phyloP scores from a whole-genome alignment of 1,140 invertebrate species.

The Drosophila elegans region DNA sequence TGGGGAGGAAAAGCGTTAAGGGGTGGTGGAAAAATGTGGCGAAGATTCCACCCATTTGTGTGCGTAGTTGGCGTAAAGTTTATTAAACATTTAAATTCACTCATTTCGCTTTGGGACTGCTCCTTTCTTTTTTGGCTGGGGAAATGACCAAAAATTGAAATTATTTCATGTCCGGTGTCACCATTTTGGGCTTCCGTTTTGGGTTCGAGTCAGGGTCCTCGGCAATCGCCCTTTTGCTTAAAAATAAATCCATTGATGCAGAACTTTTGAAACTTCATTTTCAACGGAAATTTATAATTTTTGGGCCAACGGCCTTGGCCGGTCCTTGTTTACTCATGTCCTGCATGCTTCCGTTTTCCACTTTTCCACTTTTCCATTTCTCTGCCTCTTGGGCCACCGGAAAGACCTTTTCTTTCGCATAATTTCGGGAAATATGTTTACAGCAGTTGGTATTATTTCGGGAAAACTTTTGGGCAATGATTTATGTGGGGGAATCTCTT shows the following conservation, averaged over 20 bases:
- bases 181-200: constrained; percentile 64
- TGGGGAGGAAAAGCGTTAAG: background rate
- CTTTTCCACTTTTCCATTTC: constrained; percentile 10
- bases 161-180: constrained; percentile 81
- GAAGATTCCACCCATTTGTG: constrained; percentile 30
- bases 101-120: constrained; percentile 58
- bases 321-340: constrained; percentile 35
- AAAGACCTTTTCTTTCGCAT: constrained; percentile 34
- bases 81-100: constrained; percentile 82
- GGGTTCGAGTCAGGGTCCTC: constrained; percentile 5
- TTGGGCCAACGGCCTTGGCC: constrained; percentile 51
- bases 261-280: constrained; percentile 59
- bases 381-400: constrained; percentile 1
- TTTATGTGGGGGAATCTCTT: constrained; percentile 17
- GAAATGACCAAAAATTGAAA: constrained; percentile 81
- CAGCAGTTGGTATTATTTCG: constrained; percentile 10
- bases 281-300: constrained; percentile 64
- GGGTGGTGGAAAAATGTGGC: constrained; percentile 11
- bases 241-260: constrained; percentile 70
- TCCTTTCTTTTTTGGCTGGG: constrained; percentile 45
- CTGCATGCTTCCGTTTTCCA: constrained; percentile 45
- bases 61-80: constrained; percentile 64
- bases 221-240: constrained; percentile 42
- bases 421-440: constrained; percentile 24
- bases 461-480: constrained; percentile 12